Conservation (phyloP, 2,888 invertebrate genomes). For the Calameuta filiformis region DNA sequence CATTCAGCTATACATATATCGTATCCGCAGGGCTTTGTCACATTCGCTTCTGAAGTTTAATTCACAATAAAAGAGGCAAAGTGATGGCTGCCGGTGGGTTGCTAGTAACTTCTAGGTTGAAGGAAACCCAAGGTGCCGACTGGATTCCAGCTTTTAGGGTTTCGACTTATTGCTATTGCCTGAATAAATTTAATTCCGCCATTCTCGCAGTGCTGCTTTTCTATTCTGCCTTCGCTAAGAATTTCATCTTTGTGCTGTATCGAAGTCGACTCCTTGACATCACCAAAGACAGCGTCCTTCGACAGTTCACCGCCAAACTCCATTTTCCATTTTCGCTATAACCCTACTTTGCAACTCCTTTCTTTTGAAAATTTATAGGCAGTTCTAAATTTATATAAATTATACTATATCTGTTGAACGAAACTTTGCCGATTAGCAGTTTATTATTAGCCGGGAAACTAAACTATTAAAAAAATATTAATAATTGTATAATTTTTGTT, state of each 20-base stretch:
- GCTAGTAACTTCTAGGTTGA: neutral
- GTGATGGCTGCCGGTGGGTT: neutral
- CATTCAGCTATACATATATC: neutral
- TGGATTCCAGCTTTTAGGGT: slow-evolving; percentile 58
- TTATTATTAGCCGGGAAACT: too few species aligned
- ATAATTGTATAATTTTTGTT: too few species aligned
- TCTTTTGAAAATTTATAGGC: neutral
- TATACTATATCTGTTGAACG: neutral
- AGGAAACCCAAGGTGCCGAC: slow-evolving; percentile 19
- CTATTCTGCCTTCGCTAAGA: slow-evolving; percentile 48
- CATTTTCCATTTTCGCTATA: neutral
- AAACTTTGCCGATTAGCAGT: too few species aligned
- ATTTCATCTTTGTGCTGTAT: slow-evolving; percentile 51
- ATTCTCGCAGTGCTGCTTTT: slow-evolving; percentile 44
- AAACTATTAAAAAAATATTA: too few species aligned
- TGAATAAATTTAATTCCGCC: slow-evolving; percentile 63
- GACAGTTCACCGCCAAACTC: neutral
- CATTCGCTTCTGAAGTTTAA: neutral
- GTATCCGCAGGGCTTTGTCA: neutral
- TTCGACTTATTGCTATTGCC: slow-evolving; percentile 60
- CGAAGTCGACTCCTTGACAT: slow-evolving; percentile 39
- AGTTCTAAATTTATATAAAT: neutral
- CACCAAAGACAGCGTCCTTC: slow-evolving; percentile 24
- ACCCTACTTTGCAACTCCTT: neutral
- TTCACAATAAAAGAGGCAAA: neutral